phyloP scores from a whole-genome alignment of 2,888 invertebrate genomes.

The Crepidodera aurea region DNA sequence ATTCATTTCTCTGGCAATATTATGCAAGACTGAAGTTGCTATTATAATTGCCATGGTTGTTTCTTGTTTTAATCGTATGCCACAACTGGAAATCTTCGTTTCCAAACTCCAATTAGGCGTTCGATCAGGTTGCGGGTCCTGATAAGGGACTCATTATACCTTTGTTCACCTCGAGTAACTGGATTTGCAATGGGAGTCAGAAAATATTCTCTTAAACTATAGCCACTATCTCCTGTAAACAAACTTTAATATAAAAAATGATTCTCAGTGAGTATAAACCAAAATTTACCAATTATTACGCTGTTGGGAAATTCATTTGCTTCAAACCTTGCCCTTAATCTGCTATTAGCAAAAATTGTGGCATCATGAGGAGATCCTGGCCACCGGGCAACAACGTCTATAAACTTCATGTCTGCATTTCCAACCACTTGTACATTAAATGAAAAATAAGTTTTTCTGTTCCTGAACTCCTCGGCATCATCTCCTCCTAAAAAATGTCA shows the following conservation, averaged over 20 bases:
- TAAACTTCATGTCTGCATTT: slow-evolving; percentile 40
- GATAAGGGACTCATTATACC: slow-evolving; percentile 40
- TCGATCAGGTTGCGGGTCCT: slow-evolving; percentile 42
- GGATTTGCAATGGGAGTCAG: slow-evolving; percentile 36
- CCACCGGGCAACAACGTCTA: slow-evolving; percentile 48
- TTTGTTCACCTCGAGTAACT: slow-evolving; percentile 27
- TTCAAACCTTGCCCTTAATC: slow-evolving; percentile 40
- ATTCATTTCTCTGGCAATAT: slow-evolving; percentile 15
- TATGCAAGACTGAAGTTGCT: slow-evolving; percentile 14
- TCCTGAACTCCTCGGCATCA: slow-evolving; percentile 46
- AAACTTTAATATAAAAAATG: too few species aligned
- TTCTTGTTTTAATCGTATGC: slow-evolving; percentile 18
- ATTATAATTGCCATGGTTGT: slow-evolving; percentile 10
- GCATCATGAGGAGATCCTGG: slow-evolving; percentile 46
- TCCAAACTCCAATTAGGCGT: slow-evolving; percentile 43
- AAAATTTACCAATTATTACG: slow-evolving; percentile 41
- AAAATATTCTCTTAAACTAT: slow-evolving; percentile 44
- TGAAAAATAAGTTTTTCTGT: slow-evolving; percentile 46
- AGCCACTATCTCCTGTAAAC: slow-evolving; percentile 42
- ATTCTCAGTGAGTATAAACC: too few species aligned
- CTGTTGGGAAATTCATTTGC: slow-evolving; percentile 31
- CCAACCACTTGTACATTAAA: slow-evolving; percentile 47
- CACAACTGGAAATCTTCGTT: slow-evolving; percentile 46
- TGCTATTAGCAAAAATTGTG: slow-evolving; percentile 48
- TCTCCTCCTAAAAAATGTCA: slow-evolving; percentile 33